A percentile compares a stretch with the other conserved stretches of the same genome.
Evolutionary conservation across 2,113 vertebrate genomes (phyloP).

Genomic region (Aspidoscelis tigris): DNA sequence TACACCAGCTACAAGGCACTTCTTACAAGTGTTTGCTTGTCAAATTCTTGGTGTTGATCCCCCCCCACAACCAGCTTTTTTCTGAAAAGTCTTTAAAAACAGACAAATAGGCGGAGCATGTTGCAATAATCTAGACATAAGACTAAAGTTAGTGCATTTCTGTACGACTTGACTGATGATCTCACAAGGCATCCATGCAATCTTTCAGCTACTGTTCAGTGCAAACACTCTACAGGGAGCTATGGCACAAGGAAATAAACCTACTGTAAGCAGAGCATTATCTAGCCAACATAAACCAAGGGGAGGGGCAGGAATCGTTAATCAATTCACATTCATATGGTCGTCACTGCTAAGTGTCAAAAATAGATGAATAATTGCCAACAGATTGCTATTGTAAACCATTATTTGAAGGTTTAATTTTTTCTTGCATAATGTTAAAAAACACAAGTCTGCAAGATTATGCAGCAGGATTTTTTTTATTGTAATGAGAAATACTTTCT

Average conservation of each 20-base stretch:
- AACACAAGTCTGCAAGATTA: neutral
- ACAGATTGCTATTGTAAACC: slow-evolving; percentile 28
- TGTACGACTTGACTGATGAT: no score
- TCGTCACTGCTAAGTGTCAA: slow-evolving; percentile 46
- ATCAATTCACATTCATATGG: slow-evolving; percentile 39
- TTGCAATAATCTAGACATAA: no score
- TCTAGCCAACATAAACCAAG: slow-evolving; percentile 30
- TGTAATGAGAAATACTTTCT: no score
- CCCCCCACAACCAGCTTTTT: no score
- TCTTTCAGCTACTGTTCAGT: no score
- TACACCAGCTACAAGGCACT: no score
- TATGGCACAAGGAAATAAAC: neutral
- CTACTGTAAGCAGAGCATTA: slow-evolving; percentile 49
- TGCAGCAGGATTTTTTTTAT: neutral
- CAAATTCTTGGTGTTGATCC: no score
- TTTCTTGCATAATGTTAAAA: slow-evolving; percentile 4
- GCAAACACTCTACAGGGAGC: neutral
- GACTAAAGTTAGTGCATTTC: no score
- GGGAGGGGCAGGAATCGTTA: slow-evolving; percentile 37
- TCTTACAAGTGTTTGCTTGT: no score
- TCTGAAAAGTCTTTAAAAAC: no score
- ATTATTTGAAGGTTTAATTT: slow-evolving; percentile 35
- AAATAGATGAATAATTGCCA: slow-evolving; percentile 36
- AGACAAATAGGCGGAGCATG: no score
- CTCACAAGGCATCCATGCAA: no score